A percentile compares a stretch with the other conserved stretches of the same genome.
phyloP scores from a whole-genome alignment of 2,888 invertebrate genomes.

The Ptychoptera albimana region DNA sequence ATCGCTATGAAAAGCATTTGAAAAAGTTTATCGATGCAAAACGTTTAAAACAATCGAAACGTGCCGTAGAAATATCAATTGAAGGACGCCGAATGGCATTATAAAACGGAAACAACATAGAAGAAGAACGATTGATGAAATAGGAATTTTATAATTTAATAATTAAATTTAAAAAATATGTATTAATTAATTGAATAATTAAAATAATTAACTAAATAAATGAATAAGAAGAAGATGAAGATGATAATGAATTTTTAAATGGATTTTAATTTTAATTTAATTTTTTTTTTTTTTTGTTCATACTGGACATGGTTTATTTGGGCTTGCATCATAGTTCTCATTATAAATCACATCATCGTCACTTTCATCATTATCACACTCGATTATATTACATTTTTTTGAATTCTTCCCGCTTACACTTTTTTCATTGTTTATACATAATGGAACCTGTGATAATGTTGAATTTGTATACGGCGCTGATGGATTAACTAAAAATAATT shows the following conservation, averaged over 20 bases:
- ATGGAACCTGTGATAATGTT: constrained; percentile 7
- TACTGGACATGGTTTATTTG: too few relatives aligned
- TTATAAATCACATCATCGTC: not conserved
- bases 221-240: too few relatives aligned
- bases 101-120: constrained; percentile 28
- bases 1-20: constrained; percentile 83
- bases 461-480: not conserved
- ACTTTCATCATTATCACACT: not conserved
- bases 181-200: too few relatives aligned
- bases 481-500: constrained; percentile 9
- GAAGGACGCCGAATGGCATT: constrained; percentile 94
- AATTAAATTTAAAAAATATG: not conserved
- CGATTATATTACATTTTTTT: too few relatives aligned
- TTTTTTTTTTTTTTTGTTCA: not conserved
- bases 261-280: too few relatives aligned
- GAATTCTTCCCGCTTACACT: too few relatives aligned
- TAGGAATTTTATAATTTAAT: not conserved
- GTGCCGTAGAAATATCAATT: constrained; percentile 89
- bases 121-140: not conserved
- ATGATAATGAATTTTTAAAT: too few relatives aligned
- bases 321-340: too few relatives aligned
- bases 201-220: too few relatives aligned
- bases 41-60: constrained; percentile 55
- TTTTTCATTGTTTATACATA: not conserved
- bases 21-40: constrained; percentile 79